Evolutionary conservation across 2,888 invertebrate genomes (phyloP), one percentile per base, ranked within the genome.

Genomic region (Choristoneura rosaceana): DNA sequence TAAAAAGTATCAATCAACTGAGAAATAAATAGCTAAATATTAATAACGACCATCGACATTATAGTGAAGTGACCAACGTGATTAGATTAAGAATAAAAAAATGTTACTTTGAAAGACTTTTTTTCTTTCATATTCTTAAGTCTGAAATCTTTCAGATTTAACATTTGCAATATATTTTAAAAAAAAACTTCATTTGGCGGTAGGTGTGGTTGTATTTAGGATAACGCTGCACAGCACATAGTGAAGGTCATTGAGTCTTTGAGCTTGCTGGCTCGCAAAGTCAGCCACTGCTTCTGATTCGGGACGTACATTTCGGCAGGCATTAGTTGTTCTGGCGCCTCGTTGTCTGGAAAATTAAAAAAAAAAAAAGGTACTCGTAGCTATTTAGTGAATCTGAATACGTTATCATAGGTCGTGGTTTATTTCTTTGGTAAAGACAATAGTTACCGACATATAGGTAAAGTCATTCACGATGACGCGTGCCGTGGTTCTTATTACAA

Each of bases 221-320:
- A 69, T 33, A 69, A 75, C 14, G 87, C 85, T 55, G 90, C 77
- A 77, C 93, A 93, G 76, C 93, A 94, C 3, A 92, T 77, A 5
- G 90, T 87, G 74, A 91, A 90, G 9, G 84, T 87, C 55, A 88
- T 79, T 15, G 92, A 90, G 47, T 88, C 90, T 67, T 84, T 87
- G 10, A 91, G 74, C 78, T 92, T 95, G 64, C 94, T 92, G 17
- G 97, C 97, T 60, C 97, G 95, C 58, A 98, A 91, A 76, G 97
- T 96, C 10, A 98, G 93, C 98, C 98, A 98, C 82, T 97, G 97
- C 86, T 97, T 97, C 89, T 98, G 98, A 90, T 98, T 98, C 3
- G 98, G 98, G 10, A 98, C 98, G 85, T 98, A 98, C 98, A 98
- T 98, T 90, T 98, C 98, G 0, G 98, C 97, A 0, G 98, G 98